Evolutionary conservation across 2,888 invertebrate species (phyloP).

Genomic region (Chaetogeoica ovagalla): DNA sequence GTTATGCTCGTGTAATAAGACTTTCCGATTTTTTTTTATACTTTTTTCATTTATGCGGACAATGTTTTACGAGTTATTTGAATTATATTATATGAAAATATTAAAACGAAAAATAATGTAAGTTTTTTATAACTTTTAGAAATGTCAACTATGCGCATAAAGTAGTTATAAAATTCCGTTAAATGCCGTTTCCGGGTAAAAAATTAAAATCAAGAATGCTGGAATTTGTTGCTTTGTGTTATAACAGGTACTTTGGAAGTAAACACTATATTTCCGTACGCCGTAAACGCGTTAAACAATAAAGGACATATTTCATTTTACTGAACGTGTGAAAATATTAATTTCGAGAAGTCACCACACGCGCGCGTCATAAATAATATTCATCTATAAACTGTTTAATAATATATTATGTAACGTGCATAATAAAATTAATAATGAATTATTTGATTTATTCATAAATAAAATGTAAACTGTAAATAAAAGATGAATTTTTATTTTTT

Average conservation of each 20-base stretch:
- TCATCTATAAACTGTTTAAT: background rate
- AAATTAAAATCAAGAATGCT: slow-evolving; percentile 10
- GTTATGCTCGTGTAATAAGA: background rate
- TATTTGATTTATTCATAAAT: background rate
- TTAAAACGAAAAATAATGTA: background rate
- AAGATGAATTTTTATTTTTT: background rate
- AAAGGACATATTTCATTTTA: slow-evolving; percentile 15
- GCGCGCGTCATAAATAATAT: background rate
- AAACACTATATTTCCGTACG: background rate
- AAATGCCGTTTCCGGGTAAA: background rate
- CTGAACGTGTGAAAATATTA: background rate
- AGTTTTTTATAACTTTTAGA: background rate
- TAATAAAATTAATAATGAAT: no score
- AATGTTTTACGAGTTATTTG: slow-evolving; percentile 14
- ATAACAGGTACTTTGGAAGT: background rate
- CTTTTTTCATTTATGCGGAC: background rate
- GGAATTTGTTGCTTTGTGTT: slow-evolving; percentile 27
- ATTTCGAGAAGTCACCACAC: slow-evolving; percentile 13
- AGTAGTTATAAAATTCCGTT: slow-evolving; percentile 32
- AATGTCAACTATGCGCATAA: background rate
- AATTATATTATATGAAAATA: background rate
- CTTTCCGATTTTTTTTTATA: background rate
- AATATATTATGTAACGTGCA: no score
- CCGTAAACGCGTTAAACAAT: slow-evolving; percentile 9
- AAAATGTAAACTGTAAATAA: background rate